Evolutionary conservation across 2,797 vertebrate genomes (phyloP), one percentile per base, ranked within the genome.

Genomic region (Parauchenoglanis punctatus): DNA sequence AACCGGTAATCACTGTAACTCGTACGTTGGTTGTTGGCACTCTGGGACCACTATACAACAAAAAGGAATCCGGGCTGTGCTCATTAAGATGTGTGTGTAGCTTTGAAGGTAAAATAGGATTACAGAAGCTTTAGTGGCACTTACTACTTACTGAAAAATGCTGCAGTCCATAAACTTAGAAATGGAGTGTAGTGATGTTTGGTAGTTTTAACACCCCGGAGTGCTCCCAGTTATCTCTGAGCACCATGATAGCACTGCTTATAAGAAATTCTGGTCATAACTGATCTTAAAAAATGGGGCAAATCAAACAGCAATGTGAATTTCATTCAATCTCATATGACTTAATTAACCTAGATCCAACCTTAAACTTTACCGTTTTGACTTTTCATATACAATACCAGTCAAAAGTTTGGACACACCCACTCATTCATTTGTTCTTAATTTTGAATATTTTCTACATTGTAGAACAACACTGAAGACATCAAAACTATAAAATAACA

Each of bases 61-160:
- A 44, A 81, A 52, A 11, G 1, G 10, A 67, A 67, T 31, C 44
- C 12, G 15, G 44, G n/a, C 15, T 67, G 8, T 63, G 23, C 78
- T 63, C 58, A n/a, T 81, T 81, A 63, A 61, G 8, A 56, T 58
- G 76, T 54, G 15, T 58, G 1, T 63, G 23, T n/a, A n/a, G 23
- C 56, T 63, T 44, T 46, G 40, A n/a, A 44, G 35, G 78, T 81
- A 49, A 82, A 82, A 82, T 10, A 49, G 25, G 81, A 68, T 54
- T 83, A 68, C 40, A 54, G 81, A 68, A 23, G 25, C 40, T 81
- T 81, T 61, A 56, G 54, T 61, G 31, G 40, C 5, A 25, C 12
- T 59, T 80, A 46, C 23, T 65, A 65, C 40, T 49, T 82, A 49
- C 8, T 52, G 35, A 63, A 46, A 83, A 46, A 2, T 0, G 17